A percentile compares a stretch with the other conserved stretches of the same genome.
phyloP scores from a whole-genome alignment of 1,140 invertebrate genomes.

The Bombus cullumanus region DNA sequence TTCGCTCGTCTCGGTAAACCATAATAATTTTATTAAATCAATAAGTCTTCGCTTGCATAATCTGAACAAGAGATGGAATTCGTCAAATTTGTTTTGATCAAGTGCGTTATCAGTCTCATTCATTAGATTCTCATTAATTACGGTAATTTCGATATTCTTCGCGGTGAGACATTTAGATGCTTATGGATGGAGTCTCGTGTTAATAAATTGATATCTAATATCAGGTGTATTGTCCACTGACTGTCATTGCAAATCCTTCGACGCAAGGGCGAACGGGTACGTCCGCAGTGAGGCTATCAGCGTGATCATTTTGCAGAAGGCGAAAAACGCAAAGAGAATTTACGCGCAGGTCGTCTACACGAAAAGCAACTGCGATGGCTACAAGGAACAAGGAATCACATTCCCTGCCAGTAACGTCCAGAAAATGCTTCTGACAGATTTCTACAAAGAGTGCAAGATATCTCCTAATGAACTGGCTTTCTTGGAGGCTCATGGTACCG shows the following conservation, averaged over 20 bases:
- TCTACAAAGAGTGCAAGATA: constrained; percentile 93
- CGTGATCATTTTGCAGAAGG: constrained; percentile 91
- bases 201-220: not conserved
- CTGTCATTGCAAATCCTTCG: constrained; percentile 95
- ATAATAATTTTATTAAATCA: not conserved
- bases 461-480: constrained; percentile 89
- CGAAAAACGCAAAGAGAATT: constrained; percentile 89
- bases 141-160: not conserved
- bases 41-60: not conserved
- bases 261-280: constrained; percentile 91
- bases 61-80: too few relatives aligned
- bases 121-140: not conserved
- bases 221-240: constrained; percentile 92
- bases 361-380: constrained; percentile 90
- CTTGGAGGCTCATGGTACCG: constrained; percentile 96
- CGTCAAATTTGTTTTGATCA: not conserved
- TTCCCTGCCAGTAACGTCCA: constrained; percentile 95
- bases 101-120: not conserved
- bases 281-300: constrained; percentile 90
- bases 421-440: constrained; percentile 89
- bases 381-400: constrained; percentile 94
- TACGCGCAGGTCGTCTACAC: constrained; percentile 89
- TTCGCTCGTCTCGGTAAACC: constrained; percentile 84
- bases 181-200: too few relatives aligned
- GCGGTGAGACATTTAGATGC: not conserved